These are phyloP conservation scores for Marasmarcha lunaedactyla DNA, from an alignment of 2,888 invertebrate species.

Conservation along the genomic window DNA sequence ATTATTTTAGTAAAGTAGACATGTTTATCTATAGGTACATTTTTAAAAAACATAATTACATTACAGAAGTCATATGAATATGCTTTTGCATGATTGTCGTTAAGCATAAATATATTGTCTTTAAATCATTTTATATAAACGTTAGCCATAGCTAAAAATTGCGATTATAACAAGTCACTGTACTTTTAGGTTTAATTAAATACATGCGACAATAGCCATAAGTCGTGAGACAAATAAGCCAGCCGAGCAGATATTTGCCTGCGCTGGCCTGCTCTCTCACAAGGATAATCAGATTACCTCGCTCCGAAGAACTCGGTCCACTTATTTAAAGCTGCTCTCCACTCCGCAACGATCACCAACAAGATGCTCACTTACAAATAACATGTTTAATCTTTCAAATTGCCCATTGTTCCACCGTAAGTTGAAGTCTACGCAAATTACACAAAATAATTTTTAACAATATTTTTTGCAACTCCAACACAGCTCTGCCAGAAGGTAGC, in stretches of 20 bases:
- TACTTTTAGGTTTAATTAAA: too few relatives aligned
- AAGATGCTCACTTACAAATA: constrained; percentile 29
- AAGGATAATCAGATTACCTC: constrained; percentile 51
- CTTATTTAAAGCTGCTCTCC: constrained; percentile 30
- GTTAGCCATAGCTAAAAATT: too few relatives aligned
- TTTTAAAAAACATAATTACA: too few relatives aligned
- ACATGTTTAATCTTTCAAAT: constrained; percentile 15
- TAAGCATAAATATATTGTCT: too few relatives aligned
- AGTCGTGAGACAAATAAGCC: not conserved
- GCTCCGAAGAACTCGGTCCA: constrained; percentile 34
- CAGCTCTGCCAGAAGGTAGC: constrained; percentile 53
- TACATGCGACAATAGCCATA: too few relatives aligned
- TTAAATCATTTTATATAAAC: too few relatives aligned
- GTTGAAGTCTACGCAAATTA: constrained; percentile 20
- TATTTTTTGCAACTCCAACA: constrained; percentile 40
- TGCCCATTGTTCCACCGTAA: not conserved
- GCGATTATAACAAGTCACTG: too few relatives aligned
- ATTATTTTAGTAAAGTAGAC: too few relatives aligned
- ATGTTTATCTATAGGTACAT: too few relatives aligned
- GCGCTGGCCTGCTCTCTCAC: constrained; percentile 34
- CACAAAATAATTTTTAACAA: constrained; percentile 40
- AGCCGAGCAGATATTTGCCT: too few relatives aligned
- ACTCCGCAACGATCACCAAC: constrained; percentile 15
- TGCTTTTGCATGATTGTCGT: too few relatives aligned
- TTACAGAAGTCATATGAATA: too few relatives aligned